phyloP scores from a whole-genome alignment of 2,797 vertebrate species.

The Girardinus metallicus region DNA sequence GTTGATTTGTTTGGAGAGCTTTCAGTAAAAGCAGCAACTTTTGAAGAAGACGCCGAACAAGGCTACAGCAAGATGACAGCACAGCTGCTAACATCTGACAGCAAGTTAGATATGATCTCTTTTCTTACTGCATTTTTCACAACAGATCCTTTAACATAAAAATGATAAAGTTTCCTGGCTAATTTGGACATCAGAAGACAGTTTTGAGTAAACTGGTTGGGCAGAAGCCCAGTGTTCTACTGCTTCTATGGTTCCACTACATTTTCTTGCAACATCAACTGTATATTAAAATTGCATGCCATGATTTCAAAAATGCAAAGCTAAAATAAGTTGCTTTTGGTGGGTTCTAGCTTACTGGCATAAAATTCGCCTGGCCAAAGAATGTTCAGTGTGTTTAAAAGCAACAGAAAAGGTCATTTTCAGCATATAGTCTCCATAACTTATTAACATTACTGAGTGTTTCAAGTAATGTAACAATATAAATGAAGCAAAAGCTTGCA shows the following conservation, averaged over 20 bases:
- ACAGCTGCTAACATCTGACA: slow-evolving; percentile 81
- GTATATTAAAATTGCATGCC: neutral
- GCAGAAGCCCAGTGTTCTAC: neutral
- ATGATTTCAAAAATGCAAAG: neutral
- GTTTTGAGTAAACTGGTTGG: neutral
- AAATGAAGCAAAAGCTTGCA: no score
- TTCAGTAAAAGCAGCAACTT: slow-evolving; percentile 80
- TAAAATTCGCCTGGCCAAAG: neutral
- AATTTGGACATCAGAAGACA: neutral
- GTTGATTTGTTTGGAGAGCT: slow-evolving; percentile 93
- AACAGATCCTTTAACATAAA: neutral
- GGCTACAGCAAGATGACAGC: slow-evolving; percentile 88
- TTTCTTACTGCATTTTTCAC: neutral
- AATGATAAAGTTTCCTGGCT: neutral
- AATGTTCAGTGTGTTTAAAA: neutral
- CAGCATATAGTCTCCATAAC: no score
- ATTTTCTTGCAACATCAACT: neutral
- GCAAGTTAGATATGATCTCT: slow-evolving; percentile 73
- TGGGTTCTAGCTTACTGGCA: neutral
- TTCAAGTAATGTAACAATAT: no score
- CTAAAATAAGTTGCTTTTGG: neutral
- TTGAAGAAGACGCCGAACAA: slow-evolving; percentile 79
- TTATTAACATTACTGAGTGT: no score
- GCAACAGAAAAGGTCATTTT: neutral
- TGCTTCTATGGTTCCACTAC: neutral